Percentiles rank a stretch among this genome's conserved stretches.
phyloP scores from a whole-genome alignment of 1,140 invertebrate species.

The Leptonema lineaticorne region DNA sequence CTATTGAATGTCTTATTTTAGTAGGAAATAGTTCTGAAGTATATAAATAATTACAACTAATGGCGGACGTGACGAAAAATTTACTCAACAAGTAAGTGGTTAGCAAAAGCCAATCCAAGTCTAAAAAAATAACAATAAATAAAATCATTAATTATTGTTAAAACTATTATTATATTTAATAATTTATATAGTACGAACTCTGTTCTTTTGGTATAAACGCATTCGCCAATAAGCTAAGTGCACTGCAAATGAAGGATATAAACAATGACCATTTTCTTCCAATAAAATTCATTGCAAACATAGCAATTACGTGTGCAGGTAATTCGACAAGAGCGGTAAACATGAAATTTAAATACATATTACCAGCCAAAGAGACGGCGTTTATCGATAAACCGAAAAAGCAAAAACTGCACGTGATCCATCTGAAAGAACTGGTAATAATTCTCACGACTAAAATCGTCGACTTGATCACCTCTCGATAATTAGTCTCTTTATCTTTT shows the following conservation, averaged over 20 bases:
- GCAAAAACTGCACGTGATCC: conserved; percentile 74
- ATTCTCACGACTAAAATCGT: conserved; percentile 58
- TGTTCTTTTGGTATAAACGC: conserved; percentile 32
- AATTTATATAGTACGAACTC: neutral
- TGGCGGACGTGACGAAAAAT: conserved; percentile 64
- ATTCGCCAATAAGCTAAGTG: conserved; percentile 44
- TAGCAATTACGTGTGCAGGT: conserved; percentile 67
- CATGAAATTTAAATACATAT: conserved; percentile 71
- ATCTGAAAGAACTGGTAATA: conserved; percentile 64
- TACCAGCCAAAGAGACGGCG: conserved; percentile 71
- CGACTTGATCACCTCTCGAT: conserved; percentile 54
- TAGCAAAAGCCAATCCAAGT: conserved; percentile 26
- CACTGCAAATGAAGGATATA: conserved; percentile 61
- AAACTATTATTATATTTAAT: neutral
- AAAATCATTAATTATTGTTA: neutral
- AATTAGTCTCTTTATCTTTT: conserved; percentile 43
- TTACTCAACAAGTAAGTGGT: conserved; percentile 65
- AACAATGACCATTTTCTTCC: conserved; percentile 64
- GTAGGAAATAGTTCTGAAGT: conserved; percentile 70
- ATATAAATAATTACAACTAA: conserved; percentile 64
- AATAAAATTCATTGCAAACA: conserved; percentile 61
- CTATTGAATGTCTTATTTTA: conserved; percentile 60
- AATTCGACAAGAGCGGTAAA: conserved; percentile 70
- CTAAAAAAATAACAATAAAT: conserved; percentile 26
- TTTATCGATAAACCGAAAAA: conserved; percentile 83